Evolutionary conservation across 2,113 vertebrate genomes (phyloP).

Genomic region (Aegithalos caudatus): DNA sequence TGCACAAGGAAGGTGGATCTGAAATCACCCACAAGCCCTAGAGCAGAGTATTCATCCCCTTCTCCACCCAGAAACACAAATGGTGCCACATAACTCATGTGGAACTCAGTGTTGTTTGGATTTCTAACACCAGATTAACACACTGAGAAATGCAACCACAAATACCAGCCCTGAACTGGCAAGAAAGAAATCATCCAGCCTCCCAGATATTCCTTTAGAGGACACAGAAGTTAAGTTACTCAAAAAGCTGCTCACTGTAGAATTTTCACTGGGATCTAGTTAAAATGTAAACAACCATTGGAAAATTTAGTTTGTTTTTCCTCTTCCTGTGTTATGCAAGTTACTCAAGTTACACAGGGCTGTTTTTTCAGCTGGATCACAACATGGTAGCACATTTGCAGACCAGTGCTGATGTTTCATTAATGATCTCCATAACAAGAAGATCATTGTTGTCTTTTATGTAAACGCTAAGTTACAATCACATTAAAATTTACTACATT

Average conservation of each 20-base stretch:
- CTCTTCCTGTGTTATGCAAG: conserved; percentile 29
- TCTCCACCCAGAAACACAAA: background rate
- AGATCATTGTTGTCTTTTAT: conserved; percentile 48
- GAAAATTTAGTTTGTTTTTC: conserved; percentile 51
- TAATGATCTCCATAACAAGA: conserved; percentile 62
- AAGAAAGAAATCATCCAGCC: background rate
- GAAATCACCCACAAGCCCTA: background rate
- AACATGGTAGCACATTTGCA: conserved; percentile 41
- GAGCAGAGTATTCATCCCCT: background rate
- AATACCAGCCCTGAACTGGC: background rate
- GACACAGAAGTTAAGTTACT: background rate
- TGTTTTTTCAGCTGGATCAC: conserved; percentile 60
- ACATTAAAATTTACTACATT: conserved; percentile 34
- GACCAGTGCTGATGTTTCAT: conserved; percentile 48
- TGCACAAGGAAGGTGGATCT: background rate
- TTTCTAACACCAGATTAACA: background rate
- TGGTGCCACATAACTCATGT: background rate
- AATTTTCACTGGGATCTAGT: background rate
- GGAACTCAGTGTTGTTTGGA: background rate
- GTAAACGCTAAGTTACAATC: conserved; percentile 35
- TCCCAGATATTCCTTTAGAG: background rate
- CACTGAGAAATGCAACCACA: background rate
- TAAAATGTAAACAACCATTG: conserved; percentile 15
- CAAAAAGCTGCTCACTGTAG: background rate
- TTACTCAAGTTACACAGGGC: conserved; percentile 7